Evolutionary conservation across 1,140 invertebrate genomes (phyloP).

Genomic region (Dinoponera quadriceps): DNA sequence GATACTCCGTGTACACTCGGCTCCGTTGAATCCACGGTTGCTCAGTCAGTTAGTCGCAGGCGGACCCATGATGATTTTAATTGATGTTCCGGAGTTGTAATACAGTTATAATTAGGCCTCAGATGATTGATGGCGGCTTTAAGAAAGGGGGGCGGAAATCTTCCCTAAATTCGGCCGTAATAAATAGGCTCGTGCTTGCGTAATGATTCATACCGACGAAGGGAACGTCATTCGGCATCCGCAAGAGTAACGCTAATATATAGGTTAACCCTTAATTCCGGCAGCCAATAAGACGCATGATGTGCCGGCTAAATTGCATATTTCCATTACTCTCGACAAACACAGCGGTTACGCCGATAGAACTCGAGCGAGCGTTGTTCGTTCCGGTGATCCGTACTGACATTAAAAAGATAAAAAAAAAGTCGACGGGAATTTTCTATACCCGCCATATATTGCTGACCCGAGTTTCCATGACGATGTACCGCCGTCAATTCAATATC

Average conservation of each 20-base stretch:
- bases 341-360: neutral
- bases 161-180: constrained; percentile 43
- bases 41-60: constrained; percentile 19
- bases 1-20: constrained; percentile 18
- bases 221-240: constrained; percentile 55
- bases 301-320: constrained; percentile 20
- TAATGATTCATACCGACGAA: constrained; percentile 58
- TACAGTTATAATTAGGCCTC: constrained; percentile 34
- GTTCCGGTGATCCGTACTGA: neutral
- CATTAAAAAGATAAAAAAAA: neutral
- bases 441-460: too few relatives aligned
- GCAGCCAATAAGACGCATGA: constrained; percentile 19
- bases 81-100: constrained; percentile 53
- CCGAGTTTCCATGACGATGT: constrained; percentile 11
- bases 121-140: constrained; percentile 58
- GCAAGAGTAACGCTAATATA: constrained; percentile 34
- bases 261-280: constrained; percentile 23
- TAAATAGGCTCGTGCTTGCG: neutral
- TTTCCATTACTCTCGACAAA: constrained; percentile 11
- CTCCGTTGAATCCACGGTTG: neutral
- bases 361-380: neutral
- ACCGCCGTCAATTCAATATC: neutral
- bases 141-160: constrained; percentile 1
- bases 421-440: neutral
- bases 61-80: constrained; percentile 57